phyloP scores from a whole-genome alignment of 1,140 invertebrate genomes.

The Sinella curviseta region DNA sequence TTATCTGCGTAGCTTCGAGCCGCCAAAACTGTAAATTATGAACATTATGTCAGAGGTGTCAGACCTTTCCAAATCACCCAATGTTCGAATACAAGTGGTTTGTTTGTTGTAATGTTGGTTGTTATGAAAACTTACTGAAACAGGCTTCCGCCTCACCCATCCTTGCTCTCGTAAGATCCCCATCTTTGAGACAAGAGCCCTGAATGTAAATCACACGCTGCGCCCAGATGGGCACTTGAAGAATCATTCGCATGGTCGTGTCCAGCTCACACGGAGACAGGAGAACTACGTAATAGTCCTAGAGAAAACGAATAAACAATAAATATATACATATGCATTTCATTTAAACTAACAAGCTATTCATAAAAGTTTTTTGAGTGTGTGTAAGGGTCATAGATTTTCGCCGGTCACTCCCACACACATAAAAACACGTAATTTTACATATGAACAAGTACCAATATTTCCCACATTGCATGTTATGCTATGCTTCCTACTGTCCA shows the following conservation, averaged over 20 bases:
- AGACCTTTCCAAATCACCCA: no score
- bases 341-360: no score
- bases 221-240: constrained; percentile 94
- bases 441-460: no score
- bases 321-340: no score
- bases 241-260: constrained; percentile 77
- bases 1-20: constrained; percentile 95
- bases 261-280: constrained; percentile 96
- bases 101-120: not conserved
- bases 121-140: constrained; percentile 61
- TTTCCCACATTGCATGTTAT: no score
- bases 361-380: no score
- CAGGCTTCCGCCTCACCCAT: constrained; percentile 97
- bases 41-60: not conserved
- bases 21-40: constrained; percentile 64
- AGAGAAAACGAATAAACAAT: constrained; percentile 48
- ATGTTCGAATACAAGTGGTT: no score
- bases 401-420: no score
- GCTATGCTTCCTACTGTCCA: no score
- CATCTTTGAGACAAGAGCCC: constrained; percentile 90
- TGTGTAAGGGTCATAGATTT: no score
- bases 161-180: constrained; percentile 85
- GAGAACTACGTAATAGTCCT: constrained; percentile 95
- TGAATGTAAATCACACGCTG: constrained; percentile 97
- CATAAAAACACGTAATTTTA: no score